Base-by-base conservation (phyloP, 2,888 invertebrate genomes). In the Pyrrhosoma nymphula region DNA sequence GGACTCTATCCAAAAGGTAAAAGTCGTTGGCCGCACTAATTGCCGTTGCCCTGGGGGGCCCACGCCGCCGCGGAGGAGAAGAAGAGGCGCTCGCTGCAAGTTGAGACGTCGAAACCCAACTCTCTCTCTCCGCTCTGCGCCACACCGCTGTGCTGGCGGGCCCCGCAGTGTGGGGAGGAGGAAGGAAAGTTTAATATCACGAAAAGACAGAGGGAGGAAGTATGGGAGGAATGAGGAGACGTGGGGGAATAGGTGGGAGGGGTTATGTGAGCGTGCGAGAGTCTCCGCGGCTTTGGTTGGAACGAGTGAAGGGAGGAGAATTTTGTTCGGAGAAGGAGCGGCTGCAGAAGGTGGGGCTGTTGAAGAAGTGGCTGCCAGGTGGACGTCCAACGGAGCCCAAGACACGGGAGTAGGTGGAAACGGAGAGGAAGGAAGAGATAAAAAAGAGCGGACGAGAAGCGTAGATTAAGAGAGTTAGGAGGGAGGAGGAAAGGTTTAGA, bases 101-200 rank as follows among this genome's bases (percentile, higher is more conserved):
- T 69, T 93, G 93, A 69, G 75, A 93, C 47, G 47, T 60, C 82
- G 82, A 35, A 93, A 75, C 93, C 47, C n/a, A 93, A 75, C 39
- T 55, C 89, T 75, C 82, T 82, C 69, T 69, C 60, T 60, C 60
- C 20, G 18, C 20, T 20, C 60, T 60, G 18, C 60, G 69, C 26
- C 26, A 26, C 26, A 26, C 26, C 23, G 69, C 69, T 69, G 69
- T 1, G 69, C 69, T 69, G 69, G 26, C 23, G 26, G 23, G 20
- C 63, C 47, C 6, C 10, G n/a, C n/a, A n/a, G 35, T 8, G 47
- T 16, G 26, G 93, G 35, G 56, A 8, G 14, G 8, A 35, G 20
- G 93, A 69, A 47, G 55, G 60, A 60, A 60, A 75, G 47, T 93
- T 93, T 93, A 93, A 93, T 93, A 93, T 75, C 47, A 69, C 39